Evolutionary conservation across 1,140 invertebrate genomes (phyloP), one percentile per base, ranked within the genome.

Genomic region (Lutraria rhynchaena): DNA sequence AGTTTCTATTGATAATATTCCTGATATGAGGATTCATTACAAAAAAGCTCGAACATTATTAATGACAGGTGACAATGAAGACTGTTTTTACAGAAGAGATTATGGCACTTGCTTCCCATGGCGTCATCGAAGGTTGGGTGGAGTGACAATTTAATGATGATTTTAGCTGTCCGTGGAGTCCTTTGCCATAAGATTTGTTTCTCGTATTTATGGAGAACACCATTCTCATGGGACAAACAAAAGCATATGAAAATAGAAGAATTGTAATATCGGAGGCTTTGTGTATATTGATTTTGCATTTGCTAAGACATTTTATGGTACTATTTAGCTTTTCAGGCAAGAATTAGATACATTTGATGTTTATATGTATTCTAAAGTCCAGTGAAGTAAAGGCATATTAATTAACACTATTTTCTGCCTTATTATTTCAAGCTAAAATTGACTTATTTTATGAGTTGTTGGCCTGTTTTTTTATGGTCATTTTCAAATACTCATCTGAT

Each of bases 221-320:
- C n/a, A 24, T 0, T 67, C 63, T n/a, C 75, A 2, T 3, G 75
- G 60, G 75, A 55, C 31, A 27, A 44, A 51, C 53, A 55, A 53
- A 44, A 57, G 44, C 60, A 51, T 55, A 67, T 67, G 75, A 77
- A 77, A 57, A 67, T 55, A 67, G 60, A 51, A 11, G 63, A 37
- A 51, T 61, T 4, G 57, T 63, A 61, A 63, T 35, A 76, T 46
- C 24, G 24, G 57, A 33, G 58, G 44, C 58, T 76, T 29, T 60
- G 29, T 61, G 33, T 61, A 63, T 76, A 76, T 76, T 29, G 73
- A 76, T 76, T 76, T 76, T 76, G 58, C 60, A 76, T 71, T 71
- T 49, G 41, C 63, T 46, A 46, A 46, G 63, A n/a, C 44, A 46
- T 46, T 67, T 67, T 51, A 67, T 67, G 63, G 63, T 46, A 67